phyloP scores from a whole-genome alignment of 2,797 vertebrate species.

The Caiman crocodilus region DNA sequence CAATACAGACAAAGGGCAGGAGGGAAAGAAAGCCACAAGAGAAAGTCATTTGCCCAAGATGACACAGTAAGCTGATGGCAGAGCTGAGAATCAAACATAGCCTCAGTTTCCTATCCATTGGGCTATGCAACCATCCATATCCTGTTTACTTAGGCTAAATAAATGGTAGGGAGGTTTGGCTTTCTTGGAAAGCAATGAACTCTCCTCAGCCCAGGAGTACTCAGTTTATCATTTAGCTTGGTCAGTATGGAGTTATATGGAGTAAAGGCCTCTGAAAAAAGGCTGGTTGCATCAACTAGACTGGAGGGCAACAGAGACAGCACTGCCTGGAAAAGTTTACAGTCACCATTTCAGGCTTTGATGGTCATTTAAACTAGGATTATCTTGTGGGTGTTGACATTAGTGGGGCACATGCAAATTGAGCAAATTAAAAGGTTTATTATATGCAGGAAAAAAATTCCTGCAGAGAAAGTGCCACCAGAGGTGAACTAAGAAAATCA shows the following conservation, averaged over 20 bases:
- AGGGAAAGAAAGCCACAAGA: neutral
- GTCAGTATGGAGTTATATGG: neutral
- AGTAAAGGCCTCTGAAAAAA: neutral
- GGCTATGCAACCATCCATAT: neutral
- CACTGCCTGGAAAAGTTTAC: neutral
- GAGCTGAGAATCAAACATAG: neutral
- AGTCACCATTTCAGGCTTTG: neutral
- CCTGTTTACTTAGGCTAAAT: neutral
- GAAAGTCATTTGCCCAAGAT: neutral
- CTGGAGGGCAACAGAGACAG: neutral
- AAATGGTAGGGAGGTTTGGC: neutral
- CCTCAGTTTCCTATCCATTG: neutral
- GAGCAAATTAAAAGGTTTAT: neutral
- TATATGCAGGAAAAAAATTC: neutral
- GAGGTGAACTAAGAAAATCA: neutral
- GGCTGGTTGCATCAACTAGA: neutral
- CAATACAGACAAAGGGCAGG: neutral
- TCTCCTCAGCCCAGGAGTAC: neutral
- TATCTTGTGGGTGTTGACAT: neutral
- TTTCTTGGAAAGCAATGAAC: neutral
- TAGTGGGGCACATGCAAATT: slow-evolving; percentile 6
- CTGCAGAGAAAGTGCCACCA: neutral
- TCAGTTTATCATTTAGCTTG: neutral
- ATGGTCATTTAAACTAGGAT: neutral
- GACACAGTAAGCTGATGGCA: neutral